These are phyloP conservation scores for Oithona nana DNA, from an alignment of 2,888 invertebrate species.

Conservation along the genomic window DNA sequence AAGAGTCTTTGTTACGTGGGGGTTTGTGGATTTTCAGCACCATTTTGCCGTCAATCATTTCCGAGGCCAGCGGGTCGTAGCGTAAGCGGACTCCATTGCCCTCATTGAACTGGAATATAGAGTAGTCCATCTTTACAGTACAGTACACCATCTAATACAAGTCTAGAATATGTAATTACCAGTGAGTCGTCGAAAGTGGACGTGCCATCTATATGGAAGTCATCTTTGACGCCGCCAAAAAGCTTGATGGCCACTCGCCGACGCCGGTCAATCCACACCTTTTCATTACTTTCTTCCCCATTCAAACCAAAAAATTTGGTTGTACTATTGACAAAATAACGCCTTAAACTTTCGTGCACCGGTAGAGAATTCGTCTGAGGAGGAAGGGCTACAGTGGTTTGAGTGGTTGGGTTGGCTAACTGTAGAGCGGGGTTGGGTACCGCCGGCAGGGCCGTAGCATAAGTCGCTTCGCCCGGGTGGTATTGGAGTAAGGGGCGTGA, in stretches of 20 bases:
- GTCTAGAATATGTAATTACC: background rate
- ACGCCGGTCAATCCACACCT: conserved; percentile 58
- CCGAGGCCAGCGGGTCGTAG: conserved; percentile 9
- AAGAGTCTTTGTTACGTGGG: conserved; percentile 21
- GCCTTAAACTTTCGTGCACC: background rate
- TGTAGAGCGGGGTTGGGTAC: background rate
- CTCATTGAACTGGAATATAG: background rate
- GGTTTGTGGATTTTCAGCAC: conserved; percentile 18
- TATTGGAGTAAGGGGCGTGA: background rate
- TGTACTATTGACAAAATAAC: conserved; percentile 35
- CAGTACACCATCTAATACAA: background rate
- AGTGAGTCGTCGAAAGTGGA: background rate
- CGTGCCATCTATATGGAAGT: conserved; percentile 22
- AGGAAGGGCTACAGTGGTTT: background rate
- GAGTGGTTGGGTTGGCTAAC: background rate
- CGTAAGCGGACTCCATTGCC: background rate
- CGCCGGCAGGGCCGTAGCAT: background rate
- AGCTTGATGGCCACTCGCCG: conserved; percentile 54
- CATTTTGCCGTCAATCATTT: conserved; percentile 16
- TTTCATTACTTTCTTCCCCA: conserved; percentile 48
- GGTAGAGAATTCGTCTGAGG: background rate
- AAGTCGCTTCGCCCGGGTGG: background rate
- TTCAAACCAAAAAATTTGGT: conserved; percentile 62
- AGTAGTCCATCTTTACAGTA: background rate
- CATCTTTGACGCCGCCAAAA: conserved; percentile 35